Evolutionary conservation across 2,113 vertebrate species (phyloP), one percentile per base, ranked within the genome.

Genomic region (Lates calcarifer): DNA sequence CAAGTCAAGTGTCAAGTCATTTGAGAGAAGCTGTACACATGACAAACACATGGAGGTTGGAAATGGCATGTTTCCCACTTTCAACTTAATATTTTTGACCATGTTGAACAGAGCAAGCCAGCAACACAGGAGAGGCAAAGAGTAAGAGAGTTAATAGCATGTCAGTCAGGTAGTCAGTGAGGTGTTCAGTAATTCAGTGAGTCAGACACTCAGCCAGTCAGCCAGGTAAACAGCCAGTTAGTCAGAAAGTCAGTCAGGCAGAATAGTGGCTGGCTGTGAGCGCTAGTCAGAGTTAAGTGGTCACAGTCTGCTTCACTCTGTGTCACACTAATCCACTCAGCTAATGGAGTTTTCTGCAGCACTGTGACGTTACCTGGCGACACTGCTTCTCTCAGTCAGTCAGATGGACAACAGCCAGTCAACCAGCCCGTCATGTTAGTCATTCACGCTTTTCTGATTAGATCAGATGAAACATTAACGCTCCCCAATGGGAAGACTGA

Each of bases 301-400:
- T 86, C 87, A 57, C 83, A 82, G 66, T 62, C 74, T 76, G 80
- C 47, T 55, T 80, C 78, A 65, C 89, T 78, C 66, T 5, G 60
- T 77, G 64, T 81, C 84, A 64, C 87, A 35, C 77, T 93, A 91
- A 92, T 91, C 90, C 90, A 86, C 85, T 90, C 84, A 82, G 90
- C 87, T 91, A 91, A 91, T 88, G 47, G 68, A 91, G 87, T 85
- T 91, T 91, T 71, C 77, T 63, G 74, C 76, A 57, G 78, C 68
- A 9, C 61, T 82, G 70, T 62, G 76, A 83, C 3, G 84, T 87
- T 86, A 89, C 85, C 78, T 60, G 81, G 86, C 91, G 90, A 89
- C 89, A 20, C 17, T 60, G n/a, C 71, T 43, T 56, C 51, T 60
- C 68, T 83, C 62, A 33, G 41, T 69, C 84, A 65, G n/a, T 70